Conservation (phyloP, 2,113 vertebrate genomes). For the Muntiacus reevesi region DNA sequence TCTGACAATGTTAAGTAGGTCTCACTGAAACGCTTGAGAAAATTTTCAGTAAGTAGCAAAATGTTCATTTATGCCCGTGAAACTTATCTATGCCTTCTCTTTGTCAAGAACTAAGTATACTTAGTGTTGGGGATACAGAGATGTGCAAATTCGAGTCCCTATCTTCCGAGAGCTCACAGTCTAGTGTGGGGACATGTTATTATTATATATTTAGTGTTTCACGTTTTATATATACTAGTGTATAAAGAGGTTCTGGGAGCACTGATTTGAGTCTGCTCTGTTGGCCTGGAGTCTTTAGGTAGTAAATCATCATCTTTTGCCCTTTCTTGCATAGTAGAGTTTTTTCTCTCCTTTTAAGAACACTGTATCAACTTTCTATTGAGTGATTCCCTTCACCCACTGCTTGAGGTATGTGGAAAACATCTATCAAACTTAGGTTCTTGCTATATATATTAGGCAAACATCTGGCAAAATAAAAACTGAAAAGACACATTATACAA, state of each 20-base stretch:
- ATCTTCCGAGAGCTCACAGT: background rate
- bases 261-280: background rate
- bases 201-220: background rate
- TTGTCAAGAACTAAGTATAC: background rate
- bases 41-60: background rate
- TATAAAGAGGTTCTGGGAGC: background rate
- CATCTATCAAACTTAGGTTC: background rate
- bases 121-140: background rate
- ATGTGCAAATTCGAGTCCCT: background rate
- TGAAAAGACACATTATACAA: background rate
- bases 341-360: background rate
- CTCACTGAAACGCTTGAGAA: conserved; percentile 4
- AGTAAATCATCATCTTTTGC: background rate
- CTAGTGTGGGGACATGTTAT: background rate
- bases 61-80: background rate
- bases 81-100: background rate
- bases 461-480: background rate
- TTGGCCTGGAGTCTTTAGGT: background rate
- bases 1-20: background rate
- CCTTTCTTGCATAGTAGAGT: background rate
- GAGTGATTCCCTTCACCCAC: background rate
- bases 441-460: background rate
- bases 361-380: background rate
- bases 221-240: background rate
- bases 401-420: background rate